These are phyloP conservation scores for Drosophila neocordata DNA, from an alignment of 1,140 invertebrate species.

Conservation along the genomic window DNA sequence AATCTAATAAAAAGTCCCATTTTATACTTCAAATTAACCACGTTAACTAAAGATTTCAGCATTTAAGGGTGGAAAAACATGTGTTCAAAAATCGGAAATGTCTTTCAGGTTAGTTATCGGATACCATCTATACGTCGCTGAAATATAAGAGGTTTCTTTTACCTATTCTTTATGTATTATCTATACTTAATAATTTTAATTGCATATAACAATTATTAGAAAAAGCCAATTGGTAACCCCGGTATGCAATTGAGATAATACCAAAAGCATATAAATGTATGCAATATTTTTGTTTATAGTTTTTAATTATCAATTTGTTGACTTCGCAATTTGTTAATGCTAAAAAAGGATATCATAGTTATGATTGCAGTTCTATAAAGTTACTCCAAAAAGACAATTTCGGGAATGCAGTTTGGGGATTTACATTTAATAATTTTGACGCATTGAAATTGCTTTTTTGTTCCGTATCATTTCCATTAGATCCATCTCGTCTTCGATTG, in stretches of 20 bases:
- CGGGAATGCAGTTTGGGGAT: conserved; percentile 45
- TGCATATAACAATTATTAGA: no score
- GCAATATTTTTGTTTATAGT: background rate
- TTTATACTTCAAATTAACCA: conserved; percentile 3
- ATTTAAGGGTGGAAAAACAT: background rate
- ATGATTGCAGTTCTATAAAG: conserved; percentile 35
- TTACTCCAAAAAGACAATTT: conserved; percentile 35
- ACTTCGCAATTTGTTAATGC: conserved; percentile 13
- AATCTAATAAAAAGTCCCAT: conserved; percentile 24
- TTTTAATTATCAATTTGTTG: conserved; percentile 25
- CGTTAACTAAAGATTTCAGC: background rate
- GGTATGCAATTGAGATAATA: no score
- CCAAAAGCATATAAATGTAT: no score
- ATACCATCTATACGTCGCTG: no score
- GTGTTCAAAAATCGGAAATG: background rate
- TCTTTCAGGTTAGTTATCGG: no score
- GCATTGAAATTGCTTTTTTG: conserved; percentile 22
- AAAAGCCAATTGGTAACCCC: no score
- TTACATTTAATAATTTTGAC: conserved; percentile 21
- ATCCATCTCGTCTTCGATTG: background rate
- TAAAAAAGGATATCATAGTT: conserved; percentile 20
- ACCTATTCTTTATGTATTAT: no score
- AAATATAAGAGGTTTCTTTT: no score
- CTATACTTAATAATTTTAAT: no score
- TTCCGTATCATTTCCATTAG: background rate